A percentile compares a stretch with the other conserved stretches of the same genome.
Evolutionary conservation across 1,140 invertebrate genomes (phyloP).

Genomic region (Drosophila pachea): DNA sequence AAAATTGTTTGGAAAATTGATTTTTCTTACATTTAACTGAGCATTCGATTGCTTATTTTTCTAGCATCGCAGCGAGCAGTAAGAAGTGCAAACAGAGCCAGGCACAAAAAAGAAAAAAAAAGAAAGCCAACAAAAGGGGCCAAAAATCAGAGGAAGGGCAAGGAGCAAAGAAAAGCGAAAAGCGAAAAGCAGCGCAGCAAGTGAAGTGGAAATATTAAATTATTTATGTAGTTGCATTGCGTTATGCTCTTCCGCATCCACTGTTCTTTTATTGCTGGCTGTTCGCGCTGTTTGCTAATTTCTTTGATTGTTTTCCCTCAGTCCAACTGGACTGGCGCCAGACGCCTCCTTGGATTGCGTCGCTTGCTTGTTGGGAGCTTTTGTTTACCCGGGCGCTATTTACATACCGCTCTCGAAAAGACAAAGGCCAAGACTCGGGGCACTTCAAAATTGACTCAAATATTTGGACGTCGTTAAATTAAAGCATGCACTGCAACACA

Average conservation of each 20-base stretch:
- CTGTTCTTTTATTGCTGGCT: constrained; percentile 55
- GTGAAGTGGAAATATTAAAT: constrained; percentile 77
- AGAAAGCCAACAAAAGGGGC: constrained; percentile 1
- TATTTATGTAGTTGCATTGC: constrained; percentile 77
- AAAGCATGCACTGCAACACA: constrained; percentile 30
- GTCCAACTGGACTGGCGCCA: constrained; percentile 5
- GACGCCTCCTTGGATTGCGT: background rate
- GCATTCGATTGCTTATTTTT: constrained; percentile 77
- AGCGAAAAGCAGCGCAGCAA: constrained; percentile 48
- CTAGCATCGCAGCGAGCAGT: constrained; percentile 48
- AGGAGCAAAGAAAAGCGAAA: background rate
- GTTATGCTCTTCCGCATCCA: constrained; percentile 63
- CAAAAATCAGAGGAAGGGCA: constrained; percentile 3
- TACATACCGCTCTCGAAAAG: constrained; percentile 65
- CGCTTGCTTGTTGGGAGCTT: constrained; percentile 28
- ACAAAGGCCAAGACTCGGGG: constrained; percentile 68
- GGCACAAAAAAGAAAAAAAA: constrained; percentile 33
- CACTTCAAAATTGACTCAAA: constrained; percentile 73
- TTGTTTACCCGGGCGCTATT: constrained; percentile 70
- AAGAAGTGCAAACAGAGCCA: constrained; percentile 56
- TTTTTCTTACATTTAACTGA: constrained; percentile 78
- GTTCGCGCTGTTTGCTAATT: constrained; percentile 71
- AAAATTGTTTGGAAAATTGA: constrained; percentile 78
- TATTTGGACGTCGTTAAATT: constrained; percentile 58
- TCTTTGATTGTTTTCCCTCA: constrained; percentile 72